Conservation (phyloP, 2,113 vertebrate genomes). For the Hymenochirus boettgeri region DNA sequence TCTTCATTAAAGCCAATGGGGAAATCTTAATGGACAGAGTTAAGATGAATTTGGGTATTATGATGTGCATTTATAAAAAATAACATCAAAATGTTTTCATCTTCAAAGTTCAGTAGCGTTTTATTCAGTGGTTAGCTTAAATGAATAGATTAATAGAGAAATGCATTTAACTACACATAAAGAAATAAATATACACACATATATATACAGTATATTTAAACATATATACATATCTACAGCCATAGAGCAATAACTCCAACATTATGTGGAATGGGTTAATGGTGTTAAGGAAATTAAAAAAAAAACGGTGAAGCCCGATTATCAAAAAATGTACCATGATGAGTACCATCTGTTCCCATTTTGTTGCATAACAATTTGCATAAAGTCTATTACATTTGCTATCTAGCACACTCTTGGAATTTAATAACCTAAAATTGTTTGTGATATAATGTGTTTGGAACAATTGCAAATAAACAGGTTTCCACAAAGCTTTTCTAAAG, state of each 20-base stretch:
- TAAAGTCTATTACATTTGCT: slow-evolving; percentile 69
- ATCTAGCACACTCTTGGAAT: slow-evolving; percentile 60
- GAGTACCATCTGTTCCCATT: slow-evolving; percentile 66
- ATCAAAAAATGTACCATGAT: slow-evolving; percentile 55
- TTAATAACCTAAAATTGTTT: slow-evolving; percentile 65
- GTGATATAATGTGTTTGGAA: slow-evolving; percentile 56
- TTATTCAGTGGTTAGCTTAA: not conserved
- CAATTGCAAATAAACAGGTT: slow-evolving; percentile 54
- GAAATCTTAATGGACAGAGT: not conserved
- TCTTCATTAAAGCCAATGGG: slow-evolving; percentile 19
- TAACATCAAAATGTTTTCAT: not conserved
- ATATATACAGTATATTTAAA: not conserved
- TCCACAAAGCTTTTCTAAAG: slow-evolving; percentile 38
- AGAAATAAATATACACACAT: not conserved
- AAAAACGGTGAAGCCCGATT: slow-evolving; percentile 55
- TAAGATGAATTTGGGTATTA: slow-evolving; percentile 14
- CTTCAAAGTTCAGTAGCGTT: not conserved
- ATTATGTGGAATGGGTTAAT: not conserved
- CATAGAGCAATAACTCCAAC: not conserved
- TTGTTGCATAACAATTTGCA: slow-evolving; percentile 70
- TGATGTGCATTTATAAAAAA: not conserved
- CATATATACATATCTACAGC: not conserved
- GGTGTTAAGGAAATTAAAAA: slow-evolving; percentile 27
- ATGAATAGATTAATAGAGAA: not conserved
- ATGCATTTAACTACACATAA: not conserved